Percentiles rank a stretch among this genome's conserved stretches.
Conservation (phyloP, 1,140 invertebrate genomes). For the Lasioglossum baleicum region DNA sequence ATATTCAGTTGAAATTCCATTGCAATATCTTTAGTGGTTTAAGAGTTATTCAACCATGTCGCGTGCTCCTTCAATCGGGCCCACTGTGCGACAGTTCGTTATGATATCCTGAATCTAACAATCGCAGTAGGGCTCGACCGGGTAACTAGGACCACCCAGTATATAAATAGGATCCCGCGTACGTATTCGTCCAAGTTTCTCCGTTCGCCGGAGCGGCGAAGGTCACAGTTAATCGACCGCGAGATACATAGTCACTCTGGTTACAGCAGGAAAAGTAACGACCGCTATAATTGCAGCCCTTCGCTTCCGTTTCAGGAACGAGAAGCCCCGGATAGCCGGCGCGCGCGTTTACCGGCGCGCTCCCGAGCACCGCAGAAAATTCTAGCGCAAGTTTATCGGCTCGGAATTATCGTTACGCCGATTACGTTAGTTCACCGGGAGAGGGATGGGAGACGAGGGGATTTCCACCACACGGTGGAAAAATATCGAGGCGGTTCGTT, state of each 20-base stretch:
- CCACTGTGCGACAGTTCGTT: too few species aligned
- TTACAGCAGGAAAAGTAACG: constrained; percentile 53
- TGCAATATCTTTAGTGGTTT: too few species aligned
- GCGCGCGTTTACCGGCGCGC: constrained; percentile 9
- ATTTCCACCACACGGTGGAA: neutral
- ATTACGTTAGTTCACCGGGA: neutral
- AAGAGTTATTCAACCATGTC: too few species aligned
- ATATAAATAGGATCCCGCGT: constrained; percentile 17
- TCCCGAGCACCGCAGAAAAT: neutral
- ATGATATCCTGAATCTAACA: too few species aligned
- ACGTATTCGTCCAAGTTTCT: constrained; percentile 37
- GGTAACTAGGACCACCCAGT: neutral
- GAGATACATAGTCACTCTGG: constrained; percentile 52
- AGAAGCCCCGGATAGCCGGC: constrained; percentile 11
- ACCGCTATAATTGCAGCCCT: constrained; percentile 57
- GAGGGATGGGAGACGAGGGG: too few species aligned
- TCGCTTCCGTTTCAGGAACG: constrained; percentile 59
- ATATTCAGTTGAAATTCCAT: too few species aligned
- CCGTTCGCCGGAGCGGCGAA: constrained; percentile 49
- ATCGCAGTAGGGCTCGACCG: too few species aligned
- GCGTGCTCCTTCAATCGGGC: too few species aligned
- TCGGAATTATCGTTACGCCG: constrained; percentile 3
- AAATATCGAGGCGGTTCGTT: neutral
- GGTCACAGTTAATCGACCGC: constrained; percentile 64
- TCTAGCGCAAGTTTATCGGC: constrained; percentile 8